Evolutionary conservation across 2,888 invertebrate species (phyloP).

Genomic region (Hyppa rectilinea): DNA sequence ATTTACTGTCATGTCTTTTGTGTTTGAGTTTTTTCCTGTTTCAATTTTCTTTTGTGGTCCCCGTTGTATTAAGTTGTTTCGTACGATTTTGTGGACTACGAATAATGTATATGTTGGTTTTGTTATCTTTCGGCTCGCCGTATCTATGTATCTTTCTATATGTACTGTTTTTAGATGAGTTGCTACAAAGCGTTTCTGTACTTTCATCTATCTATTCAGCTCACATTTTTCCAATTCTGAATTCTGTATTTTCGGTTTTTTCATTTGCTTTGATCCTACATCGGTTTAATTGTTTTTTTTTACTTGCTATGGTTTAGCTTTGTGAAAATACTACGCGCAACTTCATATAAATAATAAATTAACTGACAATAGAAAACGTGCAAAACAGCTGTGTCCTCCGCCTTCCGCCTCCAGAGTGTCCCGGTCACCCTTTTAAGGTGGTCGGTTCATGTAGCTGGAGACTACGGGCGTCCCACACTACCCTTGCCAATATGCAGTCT

Average conservation of each 20-base stretch:
- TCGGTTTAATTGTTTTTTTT: conserved; percentile 22
- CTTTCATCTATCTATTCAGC: conserved; percentile 58
- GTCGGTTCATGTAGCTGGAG: too few species aligned
- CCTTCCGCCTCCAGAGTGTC: too few species aligned
- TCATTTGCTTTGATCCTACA: conserved; percentile 47
- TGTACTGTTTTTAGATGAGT: conserved; percentile 56
- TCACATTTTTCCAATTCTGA: conserved; percentile 36
- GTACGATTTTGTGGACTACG: conserved; percentile 73
- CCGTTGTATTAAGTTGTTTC: conserved; percentile 83
- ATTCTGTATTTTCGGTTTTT: conserved; percentile 26
- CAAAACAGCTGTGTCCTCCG: too few species aligned
- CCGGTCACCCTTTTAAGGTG: too few species aligned
- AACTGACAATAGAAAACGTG: neutral
- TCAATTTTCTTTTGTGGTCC: conserved; percentile 85
- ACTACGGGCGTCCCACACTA: too few species aligned
- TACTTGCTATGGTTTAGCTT: neutral
- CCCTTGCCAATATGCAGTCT: too few species aligned
- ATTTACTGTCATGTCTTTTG: conserved; percentile 81
- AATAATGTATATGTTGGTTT: conserved; percentile 67
- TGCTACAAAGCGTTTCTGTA: conserved; percentile 56
- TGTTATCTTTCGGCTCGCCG: conserved; percentile 58
- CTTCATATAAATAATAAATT: neutral
- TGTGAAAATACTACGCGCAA: conserved; percentile 11
- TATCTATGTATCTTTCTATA: conserved; percentile 49
- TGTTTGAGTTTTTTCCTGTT: conserved; percentile 83